Evolutionary conservation across 2,113 vertebrate species (phyloP), one percentile per base, ranked within the genome.

Genomic region (Lycaon pictus): DNA sequence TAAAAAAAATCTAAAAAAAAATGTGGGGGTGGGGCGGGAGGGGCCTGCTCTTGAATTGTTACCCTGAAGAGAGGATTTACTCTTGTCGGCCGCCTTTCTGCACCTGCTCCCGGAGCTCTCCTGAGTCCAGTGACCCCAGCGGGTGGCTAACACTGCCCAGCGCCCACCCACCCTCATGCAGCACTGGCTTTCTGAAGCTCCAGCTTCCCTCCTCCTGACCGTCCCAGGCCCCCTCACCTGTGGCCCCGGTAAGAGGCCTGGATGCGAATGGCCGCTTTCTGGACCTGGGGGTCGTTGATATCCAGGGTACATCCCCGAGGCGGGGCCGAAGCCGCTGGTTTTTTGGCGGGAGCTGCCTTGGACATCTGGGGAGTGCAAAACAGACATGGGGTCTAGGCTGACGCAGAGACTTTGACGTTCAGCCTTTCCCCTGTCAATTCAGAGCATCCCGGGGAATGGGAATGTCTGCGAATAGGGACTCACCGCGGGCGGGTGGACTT

Each of bases 221-320:
- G 5, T n/a, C 94, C 60, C 37, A 8, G 48, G 77, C 37, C 89
- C 77, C 43, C 87, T 95, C 94, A 99, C 98, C 98, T 98, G 96
- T 99, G 98, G 35, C 98, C 98, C n/a, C 92, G 25, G 87, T 99
- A 98, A 25, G 98, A 99, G 17, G 98, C 98, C 97, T 99, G 98
- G 96, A 99, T 99, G 86, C 90, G 96, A 93, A 99, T 98, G 23
- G 98, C 98, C 2, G 98, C 98, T 11, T 98, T 98, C 96, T 99
- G 98, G 83, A 98, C 98, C 95, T 98, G 97, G 53, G 98, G 97
- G 88, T 99, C 96, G 6, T 96, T 98, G 95, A 99, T 98, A 96
- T 98, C 98, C 71, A 99, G 95, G 65, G 88, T 97, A 88, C 95
- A 98, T 88, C 98, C 98, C 0, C 97, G 88, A 91, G 98, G 98